Conservation (phyloP, 2,888 invertebrate species). For the Micropterix aruncella region DNA sequence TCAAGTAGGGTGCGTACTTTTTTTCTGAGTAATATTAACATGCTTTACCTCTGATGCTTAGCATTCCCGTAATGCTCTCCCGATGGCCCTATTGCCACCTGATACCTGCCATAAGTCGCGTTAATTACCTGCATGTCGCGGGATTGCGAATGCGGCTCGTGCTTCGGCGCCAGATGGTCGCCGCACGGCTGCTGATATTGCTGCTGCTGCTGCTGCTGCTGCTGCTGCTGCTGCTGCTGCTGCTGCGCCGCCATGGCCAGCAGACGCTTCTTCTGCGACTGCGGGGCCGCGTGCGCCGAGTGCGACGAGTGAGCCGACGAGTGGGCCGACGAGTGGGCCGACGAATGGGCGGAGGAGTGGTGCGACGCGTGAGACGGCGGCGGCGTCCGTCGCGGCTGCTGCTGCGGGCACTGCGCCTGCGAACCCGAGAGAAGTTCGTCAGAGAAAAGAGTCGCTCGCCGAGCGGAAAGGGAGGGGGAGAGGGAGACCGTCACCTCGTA, state of each 20-base stretch:
- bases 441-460: too few species aligned
- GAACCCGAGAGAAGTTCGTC: neutral
- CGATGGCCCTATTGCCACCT: slow-evolving; percentile 2
- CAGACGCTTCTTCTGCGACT: slow-evolving; percentile 80
- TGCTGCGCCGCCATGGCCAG: slow-evolving; percentile 62
- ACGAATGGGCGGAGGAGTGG: slow-evolving; percentile 11
- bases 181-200: slow-evolving; percentile 45
- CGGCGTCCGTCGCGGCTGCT: slow-evolving; percentile 13
- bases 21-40: too few species aligned
- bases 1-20: too few species aligned
- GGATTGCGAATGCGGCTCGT: slow-evolving; percentile 5
- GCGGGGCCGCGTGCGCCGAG: slow-evolving; percentile 35
- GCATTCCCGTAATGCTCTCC: neutral
- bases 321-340: slow-evolving; percentile 14
- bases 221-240: slow-evolving; percentile 33
- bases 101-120: neutral
- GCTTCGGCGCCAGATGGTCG: slow-evolving; percentile 11
- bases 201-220: slow-evolving; percentile 19
- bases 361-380: slow-evolving; percentile 14
- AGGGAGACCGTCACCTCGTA: too few species aligned
- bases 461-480: too few species aligned
- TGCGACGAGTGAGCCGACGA: slow-evolving; percentile 11
- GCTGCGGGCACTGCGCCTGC: slow-evolving; percentile 10
- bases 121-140: too few species aligned
- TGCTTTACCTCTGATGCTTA: too few species aligned